Evolutionary conservation across 2,888 invertebrate genomes (phyloP).

Genomic region (Orthosia incerta): DNA sequence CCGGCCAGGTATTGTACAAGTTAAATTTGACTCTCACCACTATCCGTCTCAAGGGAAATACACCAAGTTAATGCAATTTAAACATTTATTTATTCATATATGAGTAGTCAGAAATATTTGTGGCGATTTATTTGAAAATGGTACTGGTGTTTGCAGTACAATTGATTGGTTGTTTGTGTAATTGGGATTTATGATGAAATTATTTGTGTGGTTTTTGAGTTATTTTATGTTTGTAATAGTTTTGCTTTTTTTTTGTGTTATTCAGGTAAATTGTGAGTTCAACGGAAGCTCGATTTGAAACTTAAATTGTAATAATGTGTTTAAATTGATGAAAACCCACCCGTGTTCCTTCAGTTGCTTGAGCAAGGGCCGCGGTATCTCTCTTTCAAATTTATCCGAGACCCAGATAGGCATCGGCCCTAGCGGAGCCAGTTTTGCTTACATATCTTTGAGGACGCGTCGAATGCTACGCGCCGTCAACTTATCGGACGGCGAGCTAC

Average conservation of each 20-base stretch:
- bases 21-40: conserved; percentile 70
- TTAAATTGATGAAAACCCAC: not conserved
- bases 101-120: conserved; percentile 39
- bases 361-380: too few relatives aligned
- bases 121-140: conserved; percentile 30
- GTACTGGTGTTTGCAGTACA: conserved; percentile 8
- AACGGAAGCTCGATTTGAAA: not conserved
- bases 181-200: not conserved
- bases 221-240: not conserved
- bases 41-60: conserved; percentile 65
- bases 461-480: too few relatives aligned
- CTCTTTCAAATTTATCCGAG: too few relatives aligned
- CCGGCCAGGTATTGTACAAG: conserved; percentile 68
- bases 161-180: conserved; percentile 25
- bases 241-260: not conserved
- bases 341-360: not conserved
- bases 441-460: too few relatives aligned
- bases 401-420: too few relatives aligned
- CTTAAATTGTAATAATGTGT: too few relatives aligned
- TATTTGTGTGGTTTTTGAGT: not conserved
- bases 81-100: conserved; percentile 68
- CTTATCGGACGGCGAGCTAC: too few relatives aligned
- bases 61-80: conserved; percentile 68
- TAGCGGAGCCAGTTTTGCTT: too few relatives aligned
- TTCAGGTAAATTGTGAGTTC: not conserved